A percentile compares a stretch with the other conserved stretches of the same genome.
Evolutionary conservation across 2,888 invertebrate genomes (phyloP).

Genomic region (Macrostomum cliftonense): DNA sequence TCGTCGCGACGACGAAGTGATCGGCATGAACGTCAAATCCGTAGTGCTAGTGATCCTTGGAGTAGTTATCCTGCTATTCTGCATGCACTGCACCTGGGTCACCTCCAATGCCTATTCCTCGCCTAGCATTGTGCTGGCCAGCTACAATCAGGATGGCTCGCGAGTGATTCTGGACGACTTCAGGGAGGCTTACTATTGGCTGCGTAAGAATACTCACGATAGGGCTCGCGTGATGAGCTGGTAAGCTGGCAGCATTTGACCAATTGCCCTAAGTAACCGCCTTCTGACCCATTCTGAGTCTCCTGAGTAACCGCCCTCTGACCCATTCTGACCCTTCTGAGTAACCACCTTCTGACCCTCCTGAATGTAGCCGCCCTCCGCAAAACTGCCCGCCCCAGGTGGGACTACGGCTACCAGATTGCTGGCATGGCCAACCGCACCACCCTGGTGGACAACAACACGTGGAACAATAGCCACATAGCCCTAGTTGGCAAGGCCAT

Average conservation of each 20-base stretch:
- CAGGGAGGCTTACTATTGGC: conserved; percentile 86
- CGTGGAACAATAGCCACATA: conserved; percentile 99
- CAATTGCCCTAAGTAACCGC: too few relatives aligned
- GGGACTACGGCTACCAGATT: conserved; percentile 88
- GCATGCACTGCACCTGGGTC: conserved; percentile 95
- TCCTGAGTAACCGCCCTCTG: too few relatives aligned
- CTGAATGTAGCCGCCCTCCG: too few relatives aligned
- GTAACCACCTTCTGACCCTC: too few relatives aligned
- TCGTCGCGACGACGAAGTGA: conserved; percentile 41
- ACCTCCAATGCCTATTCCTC: conserved; percentile 97
- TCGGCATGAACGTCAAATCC: conserved; percentile 77
- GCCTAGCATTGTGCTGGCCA: conserved; percentile 92
- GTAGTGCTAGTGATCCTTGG: conserved; percentile 75
- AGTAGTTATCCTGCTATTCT: conserved; percentile 66
- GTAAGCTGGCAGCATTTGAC: too few relatives aligned
- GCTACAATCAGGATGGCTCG: conserved; percentile 73
- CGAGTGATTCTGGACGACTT: conserved; percentile 11
- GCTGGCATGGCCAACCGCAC: conserved; percentile 99
- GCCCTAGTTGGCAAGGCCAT: conserved; percentile 95
- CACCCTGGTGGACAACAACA: conserved; percentile 94
- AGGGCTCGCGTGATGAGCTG: conserved; percentile 94
- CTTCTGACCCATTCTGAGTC: too few relatives aligned
- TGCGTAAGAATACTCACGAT: conserved; percentile 85
- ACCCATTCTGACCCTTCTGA: too few relatives aligned
- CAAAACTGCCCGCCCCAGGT: too few relatives aligned